phyloP scores from a whole-genome alignment of 1,140 invertebrate genomes.

The Zaprionus ghesquierei region DNA sequence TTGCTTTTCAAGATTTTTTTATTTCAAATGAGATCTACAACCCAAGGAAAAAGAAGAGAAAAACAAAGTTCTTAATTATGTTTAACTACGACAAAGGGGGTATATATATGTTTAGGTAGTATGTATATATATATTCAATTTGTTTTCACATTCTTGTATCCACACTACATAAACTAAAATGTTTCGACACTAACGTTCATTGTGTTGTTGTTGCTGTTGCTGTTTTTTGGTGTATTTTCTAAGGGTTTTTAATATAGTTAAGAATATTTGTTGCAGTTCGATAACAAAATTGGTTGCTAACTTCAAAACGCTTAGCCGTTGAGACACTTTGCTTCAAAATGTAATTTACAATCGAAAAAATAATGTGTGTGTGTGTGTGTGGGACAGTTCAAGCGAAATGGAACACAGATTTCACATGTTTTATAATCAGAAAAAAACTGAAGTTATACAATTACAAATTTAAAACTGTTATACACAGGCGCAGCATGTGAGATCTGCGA shows the following conservation, averaged over 20 bases:
- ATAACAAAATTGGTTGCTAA: constrained; percentile 43
- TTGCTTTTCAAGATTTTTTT: constrained; percentile 21
- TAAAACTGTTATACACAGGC: neutral
- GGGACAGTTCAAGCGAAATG: constrained; percentile 15
- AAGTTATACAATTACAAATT: no score
- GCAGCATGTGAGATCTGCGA: constrained; percentile 37
- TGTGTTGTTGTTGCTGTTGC: no score
- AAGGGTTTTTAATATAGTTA: neutral
- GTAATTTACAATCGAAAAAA: constrained; percentile 44
- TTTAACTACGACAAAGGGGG: constrained; percentile 44
- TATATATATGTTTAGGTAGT: constrained; percentile 1
- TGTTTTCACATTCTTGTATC: constrained; percentile 15
- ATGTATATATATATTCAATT: constrained; percentile 1
- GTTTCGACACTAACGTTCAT: constrained; percentile 66
- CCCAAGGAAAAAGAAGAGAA: constrained; percentile 38
- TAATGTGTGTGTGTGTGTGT: constrained; percentile 2
- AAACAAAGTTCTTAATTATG: constrained; percentile 9
- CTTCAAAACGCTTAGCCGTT: constrained; percentile 61
- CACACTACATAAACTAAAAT: constrained; percentile 60
- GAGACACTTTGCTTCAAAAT: constrained; percentile 69
- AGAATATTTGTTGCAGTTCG: constrained; percentile 26
- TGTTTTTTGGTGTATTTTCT: constrained; percentile 43
- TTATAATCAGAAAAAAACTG: neutral
- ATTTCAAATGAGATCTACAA: constrained; percentile 51
- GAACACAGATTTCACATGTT: constrained; percentile 25